Base-by-base conservation (phyloP, 2,888 invertebrate species). In the Idaea biselata region DNA sequence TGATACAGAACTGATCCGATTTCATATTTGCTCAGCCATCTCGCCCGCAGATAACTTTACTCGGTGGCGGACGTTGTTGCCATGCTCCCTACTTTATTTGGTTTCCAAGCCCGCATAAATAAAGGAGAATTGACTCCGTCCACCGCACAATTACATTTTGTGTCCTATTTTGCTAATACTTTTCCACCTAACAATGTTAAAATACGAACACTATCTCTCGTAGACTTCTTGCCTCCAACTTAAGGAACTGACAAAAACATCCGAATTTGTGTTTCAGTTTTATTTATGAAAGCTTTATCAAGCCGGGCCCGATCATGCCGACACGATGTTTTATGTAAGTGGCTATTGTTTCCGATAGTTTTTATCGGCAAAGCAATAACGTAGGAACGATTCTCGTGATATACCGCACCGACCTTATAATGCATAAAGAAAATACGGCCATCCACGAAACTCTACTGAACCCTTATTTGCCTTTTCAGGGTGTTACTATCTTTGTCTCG, bases 401-500 rank as follows among this genome's bases (percentile, higher is more conserved):
- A 83, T 83, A 83, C 83, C 76, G 81, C 79, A 75, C 80, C 80
- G 80, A 83, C 83, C 84, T 86, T 84, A 85, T 87, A 87, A 84
- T 82, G 81, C 85, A 84, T 88, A 87, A 88, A 86, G 83, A 87
- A 90, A 89, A 89, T 84, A 86, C 86, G 83, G 82, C 82, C 85
- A 83, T 87, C 85, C 83, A 82, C 82, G 81, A 81, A 87, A 86
- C 86, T 86, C 80, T 76, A 82, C 83, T 82, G 80, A 86, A 87
- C 89, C 88, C 85, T 83, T 88, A 88, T 89, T 91, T 89, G 88
- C 87, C 87, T 90, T 91, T 89, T 87, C 77, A 79, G 87, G 84
- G 85, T 82, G 85, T 86, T 87, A 88, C 85, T 88, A 89, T 89
- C 88, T 88, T 79, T 87, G 84, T 83, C 82, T 85, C 89, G 82